Conservation (phyloP, 2,797 vertebrate species). For the Hemibagrus guttatus region DNA sequence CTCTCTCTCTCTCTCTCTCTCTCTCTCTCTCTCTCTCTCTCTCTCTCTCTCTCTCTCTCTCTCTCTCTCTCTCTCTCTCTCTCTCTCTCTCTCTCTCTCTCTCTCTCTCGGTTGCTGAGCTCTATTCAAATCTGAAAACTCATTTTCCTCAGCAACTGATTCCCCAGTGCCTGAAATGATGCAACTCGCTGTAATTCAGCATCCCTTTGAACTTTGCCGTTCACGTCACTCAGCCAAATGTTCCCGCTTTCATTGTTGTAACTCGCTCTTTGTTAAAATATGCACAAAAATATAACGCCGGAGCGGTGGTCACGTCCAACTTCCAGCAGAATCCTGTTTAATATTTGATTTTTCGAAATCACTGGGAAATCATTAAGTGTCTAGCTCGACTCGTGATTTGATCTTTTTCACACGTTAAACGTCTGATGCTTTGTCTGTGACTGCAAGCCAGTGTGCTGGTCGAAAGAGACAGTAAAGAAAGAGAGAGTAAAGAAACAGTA, state of each 20-base stretch:
- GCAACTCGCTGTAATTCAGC: constrained; percentile 77
- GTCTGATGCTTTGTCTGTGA: background rate
- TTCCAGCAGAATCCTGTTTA: constrained; percentile 24
- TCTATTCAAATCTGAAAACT: constrained; percentile 60
- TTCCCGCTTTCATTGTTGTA: constrained; percentile 68
- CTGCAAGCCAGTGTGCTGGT: background rate
- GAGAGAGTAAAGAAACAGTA: background rate
- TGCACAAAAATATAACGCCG: constrained; percentile 37
- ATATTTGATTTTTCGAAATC: constrained; percentile 23
- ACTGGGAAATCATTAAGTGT: constrained; percentile 15
- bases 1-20: no score
- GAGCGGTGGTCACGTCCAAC: constrained; percentile 16
- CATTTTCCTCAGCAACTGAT: constrained; percentile 67
- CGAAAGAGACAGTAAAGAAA: no score
- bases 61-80: no score
- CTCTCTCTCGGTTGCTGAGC: constrained; percentile 46
- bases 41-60: constrained; percentile 14
- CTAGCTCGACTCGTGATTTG: background rate
- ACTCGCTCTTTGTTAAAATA: constrained; percentile 46
- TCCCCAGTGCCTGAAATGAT: constrained; percentile 73
- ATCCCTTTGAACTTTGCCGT: constrained; percentile 78
- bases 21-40: constrained; percentile 32
- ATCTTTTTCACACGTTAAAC: background rate
- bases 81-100: no score
- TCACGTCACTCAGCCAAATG: constrained; percentile 74